Evolutionary conservation across 2,888 invertebrate species (phyloP), one percentile per base, ranked within the genome.

Genomic region (Protodeltote pygarga): DNA sequence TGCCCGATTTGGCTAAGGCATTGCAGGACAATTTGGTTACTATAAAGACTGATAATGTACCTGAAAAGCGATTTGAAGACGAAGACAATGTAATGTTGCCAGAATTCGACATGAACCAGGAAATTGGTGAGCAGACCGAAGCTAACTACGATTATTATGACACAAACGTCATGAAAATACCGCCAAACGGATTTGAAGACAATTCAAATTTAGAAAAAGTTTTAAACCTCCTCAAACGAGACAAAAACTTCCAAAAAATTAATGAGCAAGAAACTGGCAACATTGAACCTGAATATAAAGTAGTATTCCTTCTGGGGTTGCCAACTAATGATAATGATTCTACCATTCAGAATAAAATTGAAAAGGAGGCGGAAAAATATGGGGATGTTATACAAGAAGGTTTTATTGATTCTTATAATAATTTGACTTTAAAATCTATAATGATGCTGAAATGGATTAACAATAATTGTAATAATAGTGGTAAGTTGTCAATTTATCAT

Each of bases 361-460:
- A 93, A 28, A 93, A 94, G 25, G 97, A 97, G 78, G 94, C 93
- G 13, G 89, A 93, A 1, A 90, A 89, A 38, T 95, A 94, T 73
- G 94, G 95, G 11, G 97, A 97, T 80, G 93, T 97, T 6, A 95
- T 97, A 37, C 96, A 97, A 83, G 97, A 97, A 77, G 94, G 94
- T 27, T 97, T 97, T 77, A 81, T 95, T 23, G 97, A 97, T 80
- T 95, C 96, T 0, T 97, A 97, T 77, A 96, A 97, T 80, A 97
- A 97, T 93, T 91, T 97, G 60, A 97, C 97, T 0, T 75, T 97
- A 15, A 97, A 97, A 79, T 96, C 97, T 29, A 94, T 97, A 6
- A 95, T 96, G 94, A 94, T 97, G 93, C 79, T 97, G 45, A 97
- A 97, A 77, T 95, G 97, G 95, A 94, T 96, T 13, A 94, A 93